Evolutionary conservation across 2,888 invertebrate species (phyloP), one percentile per base, ranked within the genome.

Genomic region (Carabus problematicus): DNA sequence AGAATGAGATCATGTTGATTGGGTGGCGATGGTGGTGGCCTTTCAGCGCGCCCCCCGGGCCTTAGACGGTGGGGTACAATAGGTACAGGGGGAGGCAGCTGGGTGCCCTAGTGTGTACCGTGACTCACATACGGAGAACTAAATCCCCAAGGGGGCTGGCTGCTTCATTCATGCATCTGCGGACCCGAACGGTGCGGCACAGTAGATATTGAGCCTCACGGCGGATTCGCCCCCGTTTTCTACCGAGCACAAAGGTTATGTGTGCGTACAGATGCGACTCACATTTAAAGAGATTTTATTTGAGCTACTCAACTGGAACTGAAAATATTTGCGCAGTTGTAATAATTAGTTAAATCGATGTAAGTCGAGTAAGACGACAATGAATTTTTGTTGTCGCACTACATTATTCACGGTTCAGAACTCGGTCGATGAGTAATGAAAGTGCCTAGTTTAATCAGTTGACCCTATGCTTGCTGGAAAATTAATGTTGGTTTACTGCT

Each of bases 281-380:
- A 12, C 29, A 29, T 56, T 56, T 40, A 56, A 40, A 40, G 16
- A 40, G 9, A 56, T 29, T 12, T 40, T 56, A 40, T 56, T 56
- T 67, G 19, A 61, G 45, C 47, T 19, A 45, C 8, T 61, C 49
- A 52, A 55, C 60, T 67, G 59, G 40, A 49, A 67, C 43, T n/a
- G 47, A 67, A 60, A 67, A 67, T 67, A 60, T 67, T 67, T 67
- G 67, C 59, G 12, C 60, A 67, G 67, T 60, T 67, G 67, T 67
- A 60, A 67, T 67, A 67, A 67, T 67, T 67, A 67, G 59, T 67
- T 54, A 47, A 66, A 66, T 66, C 64, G 56, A 42, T 56, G 43
- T 14, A 52, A 12, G 8, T 16, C 8, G 40, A 63, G 40, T 52
- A 18, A 63, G 41, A 52, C 42, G 7, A 16, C 54, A 40, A 63